Percentiles rank a stretch among this genome's conserved stretches.
phyloP scores from a whole-genome alignment of 2,797 vertebrate genomes.

The Stomatorhinus walkeri region DNA sequence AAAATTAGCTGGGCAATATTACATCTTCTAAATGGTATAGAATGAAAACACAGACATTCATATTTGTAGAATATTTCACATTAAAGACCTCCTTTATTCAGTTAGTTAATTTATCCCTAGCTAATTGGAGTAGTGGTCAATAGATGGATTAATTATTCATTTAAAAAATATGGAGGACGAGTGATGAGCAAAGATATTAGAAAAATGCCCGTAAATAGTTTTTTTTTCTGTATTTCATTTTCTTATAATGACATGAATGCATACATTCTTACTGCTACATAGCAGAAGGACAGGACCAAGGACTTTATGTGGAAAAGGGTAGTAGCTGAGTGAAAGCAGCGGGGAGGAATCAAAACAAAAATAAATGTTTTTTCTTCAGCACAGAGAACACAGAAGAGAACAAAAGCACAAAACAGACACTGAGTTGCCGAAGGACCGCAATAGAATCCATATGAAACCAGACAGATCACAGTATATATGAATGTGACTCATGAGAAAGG shows the following conservation, averaged over 20 bases:
- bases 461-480: background rate
- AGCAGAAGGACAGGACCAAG: background rate
- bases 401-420: background rate
- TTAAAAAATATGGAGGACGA: background rate
- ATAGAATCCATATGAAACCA: background rate
- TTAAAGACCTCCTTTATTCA: background rate
- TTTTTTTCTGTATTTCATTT: background rate
- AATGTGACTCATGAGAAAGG: background rate
- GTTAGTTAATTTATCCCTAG: background rate
- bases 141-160: background rate
- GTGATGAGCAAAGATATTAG: background rate
- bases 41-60: background rate
- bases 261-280: background rate
- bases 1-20: background rate
- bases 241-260: background rate
- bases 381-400: background rate
- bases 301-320: background rate
- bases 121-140: background rate
- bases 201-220: background rate
- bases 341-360: background rate
- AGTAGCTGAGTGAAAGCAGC: background rate
- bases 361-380: background rate
- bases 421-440: background rate
- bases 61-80: background rate
- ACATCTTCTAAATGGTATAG: background rate